These are phyloP conservation scores for Beris morrisii DNA, from an alignment of 2,888 invertebrate genomes.

Conservation along the genomic window DNA sequence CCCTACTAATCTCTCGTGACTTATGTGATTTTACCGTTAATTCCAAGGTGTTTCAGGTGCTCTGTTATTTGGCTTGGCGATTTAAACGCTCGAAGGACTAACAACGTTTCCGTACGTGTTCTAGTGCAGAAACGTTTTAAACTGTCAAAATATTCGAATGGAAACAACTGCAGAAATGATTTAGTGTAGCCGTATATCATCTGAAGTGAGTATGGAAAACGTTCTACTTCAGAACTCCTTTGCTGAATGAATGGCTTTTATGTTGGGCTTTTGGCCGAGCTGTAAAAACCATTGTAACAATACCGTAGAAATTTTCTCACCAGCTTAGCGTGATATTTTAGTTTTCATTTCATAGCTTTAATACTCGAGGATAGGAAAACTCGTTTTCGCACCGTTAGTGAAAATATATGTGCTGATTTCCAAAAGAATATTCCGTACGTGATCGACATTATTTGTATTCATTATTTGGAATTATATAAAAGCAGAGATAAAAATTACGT, in stretches of 20 bases:
- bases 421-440: no score
- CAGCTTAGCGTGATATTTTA: conserved; percentile 18
- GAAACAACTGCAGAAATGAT: conserved; percentile 37
- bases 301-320: conserved; percentile 6
- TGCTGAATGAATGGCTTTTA: background rate
- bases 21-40: conserved; percentile 5
- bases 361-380: no score
- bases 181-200: conserved; percentile 35
- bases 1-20: conserved; percentile 31
- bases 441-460: no score
- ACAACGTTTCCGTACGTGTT: conserved; percentile 25
- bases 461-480: no score
- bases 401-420: no score
- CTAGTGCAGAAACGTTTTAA: conserved; percentile 25
- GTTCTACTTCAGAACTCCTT: background rate
- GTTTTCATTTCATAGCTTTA: conserved; percentile 7
- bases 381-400: no score
- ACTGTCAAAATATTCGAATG: conserved; percentile 36
- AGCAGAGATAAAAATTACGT: no score
- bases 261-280: background rate
- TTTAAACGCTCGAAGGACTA: background rate
- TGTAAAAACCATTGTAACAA: background rate
- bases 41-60: background rate
- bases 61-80: conserved; percentile 7
- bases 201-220: conserved; percentile 30